These are phyloP conservation scores for Asarcornis scutulata DNA, from an alignment of 2,113 vertebrate species.

Conservation along the genomic window DNA sequence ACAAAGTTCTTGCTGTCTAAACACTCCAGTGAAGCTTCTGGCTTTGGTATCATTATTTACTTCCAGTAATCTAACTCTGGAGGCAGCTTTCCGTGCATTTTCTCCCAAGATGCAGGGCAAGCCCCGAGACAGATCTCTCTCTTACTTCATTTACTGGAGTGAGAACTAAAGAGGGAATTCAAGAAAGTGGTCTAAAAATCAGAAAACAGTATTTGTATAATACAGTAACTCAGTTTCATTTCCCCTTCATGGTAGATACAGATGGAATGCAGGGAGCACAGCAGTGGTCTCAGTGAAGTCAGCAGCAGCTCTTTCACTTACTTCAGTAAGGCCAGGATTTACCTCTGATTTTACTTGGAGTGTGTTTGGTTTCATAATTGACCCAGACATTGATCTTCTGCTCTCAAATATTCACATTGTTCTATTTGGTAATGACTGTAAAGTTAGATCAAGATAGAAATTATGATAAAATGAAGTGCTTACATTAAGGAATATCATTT, in stretches of 20 bases:
- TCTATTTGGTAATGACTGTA: conserved; percentile 31
- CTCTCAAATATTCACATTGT: neutral
- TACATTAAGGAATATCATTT: conserved; percentile 37
- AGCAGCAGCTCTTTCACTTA: neutral
- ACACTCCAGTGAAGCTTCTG: neutral
- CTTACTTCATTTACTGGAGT: neutral
- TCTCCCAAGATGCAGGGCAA: neutral
- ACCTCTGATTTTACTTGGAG: neutral
- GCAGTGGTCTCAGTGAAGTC: neutral
- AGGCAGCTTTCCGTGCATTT: neutral
- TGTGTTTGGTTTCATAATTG: neutral
- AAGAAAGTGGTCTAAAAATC: neutral
- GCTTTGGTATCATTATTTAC: neutral
- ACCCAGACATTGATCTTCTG: neutral
- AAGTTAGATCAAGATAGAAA: conserved; percentile 60
- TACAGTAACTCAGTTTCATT: neutral
- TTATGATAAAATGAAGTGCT: conserved; percentile 59
- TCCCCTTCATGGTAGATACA: neutral
- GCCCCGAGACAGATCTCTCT: neutral
- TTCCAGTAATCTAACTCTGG: neutral
- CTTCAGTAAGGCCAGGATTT: neutral
- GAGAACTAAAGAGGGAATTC: neutral
- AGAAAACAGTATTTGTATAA: neutral
- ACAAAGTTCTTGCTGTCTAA: neutral
- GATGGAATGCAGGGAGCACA: neutral